Evolutionary conservation across 2,797 vertebrate genomes (phyloP).

Genomic region (Artibeus jamaicensis): DNA sequence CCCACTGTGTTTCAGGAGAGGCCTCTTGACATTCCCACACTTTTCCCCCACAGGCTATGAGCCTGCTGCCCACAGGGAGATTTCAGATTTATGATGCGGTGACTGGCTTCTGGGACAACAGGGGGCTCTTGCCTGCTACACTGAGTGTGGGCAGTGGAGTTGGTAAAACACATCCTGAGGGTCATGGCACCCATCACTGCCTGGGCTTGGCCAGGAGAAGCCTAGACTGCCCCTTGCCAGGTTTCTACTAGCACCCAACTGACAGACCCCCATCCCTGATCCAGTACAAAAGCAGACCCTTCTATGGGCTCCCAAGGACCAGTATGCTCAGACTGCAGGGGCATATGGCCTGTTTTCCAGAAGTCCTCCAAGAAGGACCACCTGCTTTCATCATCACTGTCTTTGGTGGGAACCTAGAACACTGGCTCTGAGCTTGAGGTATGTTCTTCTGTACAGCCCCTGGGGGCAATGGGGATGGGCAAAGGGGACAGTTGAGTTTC

Average conservation of each 20-base stretch:
- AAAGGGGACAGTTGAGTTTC: neutral
- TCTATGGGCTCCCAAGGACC: rapidly evolving
- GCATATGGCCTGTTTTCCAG: neutral
- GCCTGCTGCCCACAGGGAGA: neutral
- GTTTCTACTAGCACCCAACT: neutral
- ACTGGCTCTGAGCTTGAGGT: neutral
- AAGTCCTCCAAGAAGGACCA: neutral
- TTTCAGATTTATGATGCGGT: neutral
- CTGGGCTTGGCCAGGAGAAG: neutral
- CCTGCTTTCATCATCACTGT: neutral
- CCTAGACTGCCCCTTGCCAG: neutral
- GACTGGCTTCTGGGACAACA: neutral
- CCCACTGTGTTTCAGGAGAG: neutral
- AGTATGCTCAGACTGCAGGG: neutral
- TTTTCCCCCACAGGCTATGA: neutral
- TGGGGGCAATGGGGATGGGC: neutral
- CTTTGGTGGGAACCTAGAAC: neutral
- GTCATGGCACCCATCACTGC: neutral
- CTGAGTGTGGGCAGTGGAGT: neutral
- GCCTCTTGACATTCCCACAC: neutral
- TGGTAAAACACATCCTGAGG: neutral
- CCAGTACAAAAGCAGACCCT: neutral
- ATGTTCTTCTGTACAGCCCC: neutral
- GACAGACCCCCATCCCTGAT: neutral
- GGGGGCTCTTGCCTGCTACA: neutral